phyloP scores from a whole-genome alignment of 2,113 vertebrate species.

The Benitochromis conjunctus region DNA sequence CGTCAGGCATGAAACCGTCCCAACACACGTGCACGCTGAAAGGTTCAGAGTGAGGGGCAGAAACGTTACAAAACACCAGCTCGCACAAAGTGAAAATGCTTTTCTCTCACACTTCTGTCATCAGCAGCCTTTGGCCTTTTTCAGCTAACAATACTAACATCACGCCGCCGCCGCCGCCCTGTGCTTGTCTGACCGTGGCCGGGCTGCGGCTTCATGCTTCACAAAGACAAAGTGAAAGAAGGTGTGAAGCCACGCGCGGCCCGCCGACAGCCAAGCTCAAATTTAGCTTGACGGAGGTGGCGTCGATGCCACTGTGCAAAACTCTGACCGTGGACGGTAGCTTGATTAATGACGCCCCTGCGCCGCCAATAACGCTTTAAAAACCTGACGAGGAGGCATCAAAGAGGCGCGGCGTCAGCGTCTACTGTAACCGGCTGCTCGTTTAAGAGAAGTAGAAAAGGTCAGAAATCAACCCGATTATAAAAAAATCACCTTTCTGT shows the following conservation, averaged over 20 bases:
- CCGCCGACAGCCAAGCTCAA: not conserved
- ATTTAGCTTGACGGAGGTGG: not conserved
- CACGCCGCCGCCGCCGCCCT: not conserved
- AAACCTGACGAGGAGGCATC: not conserved
- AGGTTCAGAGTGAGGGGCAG: not conserved
- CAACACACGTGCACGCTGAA: not conserved
- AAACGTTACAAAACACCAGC: not conserved
- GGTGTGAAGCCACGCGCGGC: not conserved
- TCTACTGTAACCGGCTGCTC: not conserved
- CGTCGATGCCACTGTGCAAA: not conserved
- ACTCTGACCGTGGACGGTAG: not conserved
- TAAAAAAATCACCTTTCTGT: not conserved
- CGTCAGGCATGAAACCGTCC: not conserved
- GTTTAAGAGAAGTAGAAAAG: not conserved
- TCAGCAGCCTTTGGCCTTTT: not conserved
- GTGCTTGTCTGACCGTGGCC: not conserved
- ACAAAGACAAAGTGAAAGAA: slow-evolving; percentile 35
- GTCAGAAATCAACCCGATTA: not conserved
- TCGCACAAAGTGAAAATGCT: not conserved
- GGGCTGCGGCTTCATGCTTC: not conserved
- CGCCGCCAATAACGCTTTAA: not conserved
- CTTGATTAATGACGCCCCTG: not conserved
- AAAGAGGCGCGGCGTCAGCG: not conserved
- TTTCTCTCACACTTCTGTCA: not conserved
- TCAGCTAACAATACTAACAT: not conserved